Base-by-base conservation (phyloP, 2,797 vertebrate species). In the Bovichtus variegatus region DNA sequence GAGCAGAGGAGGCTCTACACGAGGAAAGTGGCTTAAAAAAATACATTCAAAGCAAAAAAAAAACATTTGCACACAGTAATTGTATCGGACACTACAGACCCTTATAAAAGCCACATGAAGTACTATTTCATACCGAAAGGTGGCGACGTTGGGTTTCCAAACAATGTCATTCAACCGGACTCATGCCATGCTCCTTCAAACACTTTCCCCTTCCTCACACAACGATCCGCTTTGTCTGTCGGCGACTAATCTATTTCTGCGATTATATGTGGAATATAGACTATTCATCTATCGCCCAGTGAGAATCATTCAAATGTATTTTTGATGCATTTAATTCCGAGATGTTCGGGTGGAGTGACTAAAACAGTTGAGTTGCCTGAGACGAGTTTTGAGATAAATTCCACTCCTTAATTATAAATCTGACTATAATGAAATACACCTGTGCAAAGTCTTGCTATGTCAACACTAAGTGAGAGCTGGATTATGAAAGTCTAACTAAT, bases 111-210 rank as follows among this genome's bases (percentile, higher is more conserved):
- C 7, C 38, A 82, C 86, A 62, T 90, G 91, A 89, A 88, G 66
- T 93, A 50, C 21, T 54, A 0, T 53, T 76, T 93, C 91, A 46
- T n/a, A 87, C 94, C 97, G 95, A 97, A 96, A 97, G 97, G 96
- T 97, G 97, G 97, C 97, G 96, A 96, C 97, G 96, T 99, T 96
- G 97, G 94, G 96, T 97, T 97, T 90, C 69, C 82, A 90, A 94
- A 89, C 74, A 41, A 34, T 74, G 79, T 58, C 57, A 41, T 4
- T 68, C 54, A 77, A 21, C 1, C 50, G 27, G 83, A 81, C 41
- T 40, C 40, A 0, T 11, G 69, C 47, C 51, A n/a, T 23, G 65
- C 49, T 71, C 74, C 10, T 46, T 47, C 64, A 55, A 73, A 54
- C 66, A 63, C 58, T 54, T 76, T 27, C 38, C 27, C 43, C 71